These are phyloP conservation scores for Epistrophe grossulariae DNA, from an alignment of 2,888 invertebrate species.

Conservation along the genomic window DNA sequence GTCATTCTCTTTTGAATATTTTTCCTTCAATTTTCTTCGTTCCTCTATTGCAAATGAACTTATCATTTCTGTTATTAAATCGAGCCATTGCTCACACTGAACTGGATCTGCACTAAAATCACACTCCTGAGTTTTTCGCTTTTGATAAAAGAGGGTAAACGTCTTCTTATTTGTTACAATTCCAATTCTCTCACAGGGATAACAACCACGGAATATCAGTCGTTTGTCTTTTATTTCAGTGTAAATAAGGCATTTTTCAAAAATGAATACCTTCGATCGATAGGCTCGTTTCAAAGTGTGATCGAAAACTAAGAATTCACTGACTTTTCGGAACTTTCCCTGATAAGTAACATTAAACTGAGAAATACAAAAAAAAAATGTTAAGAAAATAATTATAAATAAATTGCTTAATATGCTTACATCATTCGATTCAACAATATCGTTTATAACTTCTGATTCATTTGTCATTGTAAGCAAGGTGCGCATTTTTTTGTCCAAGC, in stretches of 20 bases:
- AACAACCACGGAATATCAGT: slow-evolving; percentile 82
- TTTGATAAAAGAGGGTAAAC: slow-evolving; percentile 82
- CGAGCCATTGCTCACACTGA: slow-evolving; percentile 80
- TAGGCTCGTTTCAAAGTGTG: slow-evolving; percentile 81
- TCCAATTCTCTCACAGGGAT: slow-evolving; percentile 83
- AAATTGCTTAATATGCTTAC: slow-evolving; percentile 74
- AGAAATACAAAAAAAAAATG: slow-evolving; percentile 28
- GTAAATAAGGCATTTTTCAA: slow-evolving; percentile 83
- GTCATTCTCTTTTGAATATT: slow-evolving; percentile 80
- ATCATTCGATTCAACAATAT: slow-evolving; percentile 82
- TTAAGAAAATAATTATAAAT: background rate
- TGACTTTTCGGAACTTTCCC: slow-evolving; percentile 83
- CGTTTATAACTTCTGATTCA: slow-evolving; percentile 83
- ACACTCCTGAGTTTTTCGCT: slow-evolving; percentile 82
- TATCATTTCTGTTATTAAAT: slow-evolving; percentile 82
- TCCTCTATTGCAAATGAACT: slow-evolving; percentile 81
- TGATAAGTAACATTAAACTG: slow-evolving; percentile 83
- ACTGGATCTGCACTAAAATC: slow-evolving; percentile 81
- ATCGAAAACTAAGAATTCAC: slow-evolving; percentile 82
- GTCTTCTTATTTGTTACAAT: slow-evolving; percentile 80
- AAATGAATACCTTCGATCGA: slow-evolving; percentile 82
- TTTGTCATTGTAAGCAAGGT: slow-evolving; percentile 82
- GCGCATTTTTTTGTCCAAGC: slow-evolving; percentile 82
- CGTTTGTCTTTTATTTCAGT: slow-evolving; percentile 83
- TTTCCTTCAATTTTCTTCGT: slow-evolving; percentile 80